Percentiles rank a stretch among this genome's conserved stretches.
These are phyloP conservation scores for Harpagifer antarcticus DNA, from an alignment of 2,797 vertebrate genomes.

Conservation along the genomic window DNA sequence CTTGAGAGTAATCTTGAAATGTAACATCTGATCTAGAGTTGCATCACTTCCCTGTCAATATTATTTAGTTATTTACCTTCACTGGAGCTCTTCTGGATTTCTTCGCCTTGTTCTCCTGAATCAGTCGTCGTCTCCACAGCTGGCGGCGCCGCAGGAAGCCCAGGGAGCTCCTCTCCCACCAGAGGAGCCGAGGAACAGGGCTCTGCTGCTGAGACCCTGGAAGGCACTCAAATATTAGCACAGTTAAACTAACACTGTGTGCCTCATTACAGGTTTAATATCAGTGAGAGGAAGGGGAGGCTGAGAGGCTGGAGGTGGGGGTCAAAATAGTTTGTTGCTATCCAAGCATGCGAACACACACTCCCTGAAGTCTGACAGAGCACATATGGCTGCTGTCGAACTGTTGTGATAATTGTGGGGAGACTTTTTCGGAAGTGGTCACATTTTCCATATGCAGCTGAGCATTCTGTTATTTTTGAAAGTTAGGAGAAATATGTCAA, in stretches of 20 bases:
- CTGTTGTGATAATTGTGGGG: not conserved
- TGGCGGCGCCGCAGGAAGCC: constrained; percentile 30
- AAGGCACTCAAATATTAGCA: constrained; percentile 68
- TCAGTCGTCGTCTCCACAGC: constrained; percentile 28
- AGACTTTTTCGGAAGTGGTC: not conserved
- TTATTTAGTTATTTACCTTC: constrained; percentile 76
- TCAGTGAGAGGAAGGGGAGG: constrained; percentile 64
- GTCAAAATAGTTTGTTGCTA: constrained; percentile 57
- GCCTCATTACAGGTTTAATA: constrained; percentile 66
- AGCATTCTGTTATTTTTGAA: constrained; percentile 7
- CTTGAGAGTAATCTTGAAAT: constrained; percentile 68
- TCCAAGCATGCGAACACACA: constrained; percentile 46
- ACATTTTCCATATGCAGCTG: constrained; percentile 1
- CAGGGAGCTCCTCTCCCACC: constrained; percentile 49
- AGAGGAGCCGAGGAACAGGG: constrained; percentile 30
- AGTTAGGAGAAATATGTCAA: not conserved
- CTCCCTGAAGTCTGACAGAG: constrained; percentile 59
- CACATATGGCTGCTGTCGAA: constrained; percentile 34
- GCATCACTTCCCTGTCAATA: constrained; percentile 56
- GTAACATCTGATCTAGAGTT: constrained; percentile 60
- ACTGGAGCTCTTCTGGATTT: constrained; percentile 42
- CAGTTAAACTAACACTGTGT: constrained; percentile 56
- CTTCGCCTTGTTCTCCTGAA: constrained; percentile 46
- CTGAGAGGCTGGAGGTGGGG: constrained; percentile 45
- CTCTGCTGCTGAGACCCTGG: constrained; percentile 58